Conservation (phyloP, 37 sponge, comb jelly and placozoan species). For the Halisarca cf. caerulea region DNA sequence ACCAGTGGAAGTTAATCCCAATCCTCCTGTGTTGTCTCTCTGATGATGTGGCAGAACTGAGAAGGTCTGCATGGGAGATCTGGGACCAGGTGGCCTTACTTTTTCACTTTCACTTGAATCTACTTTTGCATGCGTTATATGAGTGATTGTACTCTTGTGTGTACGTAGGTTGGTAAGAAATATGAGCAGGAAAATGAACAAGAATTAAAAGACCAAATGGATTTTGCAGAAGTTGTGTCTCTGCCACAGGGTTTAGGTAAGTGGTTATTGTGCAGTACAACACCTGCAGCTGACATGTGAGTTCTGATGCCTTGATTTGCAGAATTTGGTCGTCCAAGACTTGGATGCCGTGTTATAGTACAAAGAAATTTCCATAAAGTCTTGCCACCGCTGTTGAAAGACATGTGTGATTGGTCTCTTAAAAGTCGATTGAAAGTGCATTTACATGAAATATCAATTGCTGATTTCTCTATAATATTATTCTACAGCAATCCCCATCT, state of each 20-base stretch:
- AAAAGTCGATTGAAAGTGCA: conserved; percentile 82
- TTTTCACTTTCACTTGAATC: too few species aligned
- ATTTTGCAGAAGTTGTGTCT: conserved; percentile 34
- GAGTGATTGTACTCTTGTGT: too few species aligned
- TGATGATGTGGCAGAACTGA: conserved; percentile 84
- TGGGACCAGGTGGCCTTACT: conserved; percentile 58
- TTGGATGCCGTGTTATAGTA: conserved; percentile 91
- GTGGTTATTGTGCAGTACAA: too few species aligned
- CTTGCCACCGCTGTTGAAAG: conserved; percentile 85
- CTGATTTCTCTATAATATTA: neutral
- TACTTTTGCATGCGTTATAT: too few species aligned
- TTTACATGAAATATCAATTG: neutral
- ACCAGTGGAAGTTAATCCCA: conserved; percentile 88
- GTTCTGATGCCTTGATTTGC: conserved; percentile 2
- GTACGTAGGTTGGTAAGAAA: conserved; percentile 71
- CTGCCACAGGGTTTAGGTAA: neutral
- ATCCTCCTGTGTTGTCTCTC: conserved; percentile 76
- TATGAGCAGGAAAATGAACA: conserved; percentile 87
- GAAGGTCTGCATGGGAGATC: conserved; percentile 30
- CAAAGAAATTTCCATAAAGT: conserved; percentile 86
- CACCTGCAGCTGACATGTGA: too few species aligned
- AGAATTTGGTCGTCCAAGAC: conserved; percentile 72
- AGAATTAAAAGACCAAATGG: conserved; percentile 85
- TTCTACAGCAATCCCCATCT: neutral
- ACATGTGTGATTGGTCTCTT: conserved; percentile 86